Evolutionary conservation across 37 sponge, comb jelly and placozoan species (phyloP).

Genomic region (Eunapius fragilis): DNA sequence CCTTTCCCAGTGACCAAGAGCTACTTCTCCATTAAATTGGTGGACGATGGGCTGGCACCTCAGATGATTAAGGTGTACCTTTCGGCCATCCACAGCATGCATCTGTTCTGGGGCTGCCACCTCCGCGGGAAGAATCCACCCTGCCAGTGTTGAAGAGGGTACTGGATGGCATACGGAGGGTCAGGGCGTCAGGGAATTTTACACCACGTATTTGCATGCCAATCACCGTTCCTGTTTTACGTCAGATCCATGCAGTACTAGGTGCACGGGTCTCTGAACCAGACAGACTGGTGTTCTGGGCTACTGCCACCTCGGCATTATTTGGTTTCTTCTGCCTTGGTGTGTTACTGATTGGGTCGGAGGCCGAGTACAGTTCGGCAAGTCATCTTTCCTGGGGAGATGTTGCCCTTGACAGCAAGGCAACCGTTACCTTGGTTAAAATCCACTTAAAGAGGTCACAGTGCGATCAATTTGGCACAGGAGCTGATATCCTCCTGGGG

Average conservation of each 20-base stretch:
- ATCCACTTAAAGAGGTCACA: slow-evolving; percentile 6
- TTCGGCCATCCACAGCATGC: background rate
- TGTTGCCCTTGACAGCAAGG: background rate
- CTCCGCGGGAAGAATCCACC: background rate
- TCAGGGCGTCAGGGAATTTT: background rate
- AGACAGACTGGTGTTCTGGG: slow-evolving; percentile 9
- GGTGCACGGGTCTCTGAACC: background rate
- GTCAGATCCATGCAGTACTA: background rate
- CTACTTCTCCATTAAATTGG: background rate
- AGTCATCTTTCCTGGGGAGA: background rate
- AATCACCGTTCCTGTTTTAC: background rate
- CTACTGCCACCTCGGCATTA: background rate
- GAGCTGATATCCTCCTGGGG: background rate
- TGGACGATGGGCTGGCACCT: background rate
- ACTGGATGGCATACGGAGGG: background rate
- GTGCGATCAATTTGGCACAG: slow-evolving; percentile 9
- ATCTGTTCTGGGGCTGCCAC: background rate
- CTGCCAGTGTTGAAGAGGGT: slow-evolving; percentile 1
- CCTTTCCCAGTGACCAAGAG: background rate
- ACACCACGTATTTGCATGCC: background rate
- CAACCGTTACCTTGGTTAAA: background rate
- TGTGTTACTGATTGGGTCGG: background rate
- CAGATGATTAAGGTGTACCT: background rate
- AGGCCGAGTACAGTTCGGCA: no score
- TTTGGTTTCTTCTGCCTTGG: slow-evolving; percentile 32